Percentiles rank a stretch among this genome's conserved stretches.
Conservation (phyloP, 2,888 invertebrate species). For the Agrochola litura region DNA sequence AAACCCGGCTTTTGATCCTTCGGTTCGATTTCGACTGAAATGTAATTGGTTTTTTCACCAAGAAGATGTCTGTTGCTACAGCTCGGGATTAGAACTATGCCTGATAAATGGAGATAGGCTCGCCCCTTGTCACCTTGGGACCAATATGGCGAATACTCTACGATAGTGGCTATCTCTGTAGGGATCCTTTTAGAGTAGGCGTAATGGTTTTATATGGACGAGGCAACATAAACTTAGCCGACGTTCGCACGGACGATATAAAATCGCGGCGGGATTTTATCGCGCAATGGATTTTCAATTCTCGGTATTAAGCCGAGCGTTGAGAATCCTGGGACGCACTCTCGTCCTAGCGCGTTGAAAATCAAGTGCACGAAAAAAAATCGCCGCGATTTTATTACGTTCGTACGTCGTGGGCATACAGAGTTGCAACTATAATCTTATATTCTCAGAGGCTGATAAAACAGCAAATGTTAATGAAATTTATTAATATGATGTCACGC, state of each 20-base stretch:
- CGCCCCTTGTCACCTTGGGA: slow-evolving; percentile 46
- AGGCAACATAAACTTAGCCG: slow-evolving; percentile 4
- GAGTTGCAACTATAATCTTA: slow-evolving; percentile 10
- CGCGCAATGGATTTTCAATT: too few relatives aligned
- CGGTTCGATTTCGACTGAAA: slow-evolving; percentile 31
- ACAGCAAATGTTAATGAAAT: slow-evolving; percentile 57
- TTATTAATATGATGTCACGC: slow-evolving; percentile 54
- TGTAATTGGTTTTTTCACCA: slow-evolving; percentile 45
- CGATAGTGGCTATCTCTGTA: not conserved
- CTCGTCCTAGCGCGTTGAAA: too few relatives aligned
- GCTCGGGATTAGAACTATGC: slow-evolving; percentile 35
- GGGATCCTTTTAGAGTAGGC: not conserved
- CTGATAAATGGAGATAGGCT: slow-evolving; percentile 41
- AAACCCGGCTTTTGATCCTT: slow-evolving; percentile 13
- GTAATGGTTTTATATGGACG: not conserved
- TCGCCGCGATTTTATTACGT: too few relatives aligned
- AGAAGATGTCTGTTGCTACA: slow-evolving; percentile 21
- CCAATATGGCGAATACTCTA: slow-evolving; percentile 25
- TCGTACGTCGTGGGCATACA: not conserved
- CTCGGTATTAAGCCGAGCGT: too few relatives aligned
- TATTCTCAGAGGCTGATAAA: slow-evolving; percentile 33
- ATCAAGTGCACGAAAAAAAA: too few relatives aligned
- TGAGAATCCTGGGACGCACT: too few relatives aligned
- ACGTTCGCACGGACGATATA: too few relatives aligned
- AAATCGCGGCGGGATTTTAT: too few relatives aligned